phyloP scores from a whole-genome alignment of 2,113 vertebrate genomes.

The Falco punctatus region DNA sequence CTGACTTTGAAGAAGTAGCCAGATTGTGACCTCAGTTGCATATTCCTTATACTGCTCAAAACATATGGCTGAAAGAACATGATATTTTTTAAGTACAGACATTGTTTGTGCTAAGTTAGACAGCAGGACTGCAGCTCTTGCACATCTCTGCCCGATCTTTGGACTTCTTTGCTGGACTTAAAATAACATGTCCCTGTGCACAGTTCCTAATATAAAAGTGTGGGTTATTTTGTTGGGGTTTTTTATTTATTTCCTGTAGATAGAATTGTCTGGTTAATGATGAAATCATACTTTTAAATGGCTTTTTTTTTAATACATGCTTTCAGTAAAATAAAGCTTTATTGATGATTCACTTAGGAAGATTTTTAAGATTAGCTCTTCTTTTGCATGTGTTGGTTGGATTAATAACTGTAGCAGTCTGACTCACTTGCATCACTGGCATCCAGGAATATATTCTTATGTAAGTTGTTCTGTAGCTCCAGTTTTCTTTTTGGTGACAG shows the following conservation, averaged over 20 bases:
- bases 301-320: background rate
- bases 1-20: background rate
- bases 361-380: slow-evolving; percentile 41
- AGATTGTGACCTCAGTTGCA: background rate
- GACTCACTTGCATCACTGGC: slow-evolving; percentile 29
- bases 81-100: background rate
- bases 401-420: slow-evolving; percentile 40
- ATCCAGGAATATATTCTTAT: slow-evolving; percentile 43
- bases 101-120: background rate
- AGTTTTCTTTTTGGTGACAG: background rate
- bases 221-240: background rate
- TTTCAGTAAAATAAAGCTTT: slow-evolving; percentile 4
- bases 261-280: background rate
- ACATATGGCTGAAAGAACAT: background rate
- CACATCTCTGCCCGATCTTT: background rate
- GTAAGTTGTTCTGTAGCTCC: background rate
- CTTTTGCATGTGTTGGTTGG: slow-evolving; percentile 37
- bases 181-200: background rate
- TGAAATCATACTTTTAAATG: background rate
- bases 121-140: background rate
- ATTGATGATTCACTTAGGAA: slow-evolving; percentile 38
- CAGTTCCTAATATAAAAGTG: background rate
- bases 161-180: background rate
- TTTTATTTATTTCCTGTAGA: background rate
- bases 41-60: background rate